Percentiles rank a stretch among this genome's conserved stretches.
Evolutionary conservation across 2,113 vertebrate genomes (phyloP).

Genomic region (Nanorana parkeri): DNA sequence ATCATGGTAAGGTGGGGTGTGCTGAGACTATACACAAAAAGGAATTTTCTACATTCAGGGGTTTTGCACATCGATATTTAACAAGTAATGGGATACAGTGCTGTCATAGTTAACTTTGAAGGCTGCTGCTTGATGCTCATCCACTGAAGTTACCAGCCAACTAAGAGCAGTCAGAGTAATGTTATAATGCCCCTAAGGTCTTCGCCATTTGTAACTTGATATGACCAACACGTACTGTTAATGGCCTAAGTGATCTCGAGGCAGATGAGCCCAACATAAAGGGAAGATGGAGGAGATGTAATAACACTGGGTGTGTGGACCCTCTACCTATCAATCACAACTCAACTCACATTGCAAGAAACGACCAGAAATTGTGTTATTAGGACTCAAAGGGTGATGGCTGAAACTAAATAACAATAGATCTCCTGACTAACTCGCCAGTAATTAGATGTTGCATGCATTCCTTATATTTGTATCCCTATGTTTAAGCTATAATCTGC

Average conservation of each 20-base stretch:
- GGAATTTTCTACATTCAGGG: no score
- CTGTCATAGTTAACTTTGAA: neutral
- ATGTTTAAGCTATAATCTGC: conserved; percentile 16
- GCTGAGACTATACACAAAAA: no score
- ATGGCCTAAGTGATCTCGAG: conserved; percentile 43
- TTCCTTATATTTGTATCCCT: no score
- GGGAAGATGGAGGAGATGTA: neutral
- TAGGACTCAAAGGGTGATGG: neutral
- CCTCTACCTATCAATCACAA: conserved; percentile 8
- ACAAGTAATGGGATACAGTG: no score
- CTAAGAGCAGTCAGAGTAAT: conserved; percentile 16
- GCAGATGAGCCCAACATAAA: conserved; percentile 35
- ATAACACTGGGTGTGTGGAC: neutral
- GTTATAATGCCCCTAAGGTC: conserved; percentile 16
- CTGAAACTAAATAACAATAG: neutral
- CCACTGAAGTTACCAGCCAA: neutral
- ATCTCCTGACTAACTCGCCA: neutral
- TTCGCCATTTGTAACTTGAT: conserved; percentile 50
- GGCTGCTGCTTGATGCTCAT: neutral
- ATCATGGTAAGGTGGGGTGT: no score
- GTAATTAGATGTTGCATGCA: no score
- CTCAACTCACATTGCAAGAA: neutral
- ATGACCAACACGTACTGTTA: conserved; percentile 9
- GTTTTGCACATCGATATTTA: no score
- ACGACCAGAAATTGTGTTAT: neutral